phyloP scores from a whole-genome alignment of 2,888 invertebrate genomes.

The Stramonita haemastoma region DNA sequence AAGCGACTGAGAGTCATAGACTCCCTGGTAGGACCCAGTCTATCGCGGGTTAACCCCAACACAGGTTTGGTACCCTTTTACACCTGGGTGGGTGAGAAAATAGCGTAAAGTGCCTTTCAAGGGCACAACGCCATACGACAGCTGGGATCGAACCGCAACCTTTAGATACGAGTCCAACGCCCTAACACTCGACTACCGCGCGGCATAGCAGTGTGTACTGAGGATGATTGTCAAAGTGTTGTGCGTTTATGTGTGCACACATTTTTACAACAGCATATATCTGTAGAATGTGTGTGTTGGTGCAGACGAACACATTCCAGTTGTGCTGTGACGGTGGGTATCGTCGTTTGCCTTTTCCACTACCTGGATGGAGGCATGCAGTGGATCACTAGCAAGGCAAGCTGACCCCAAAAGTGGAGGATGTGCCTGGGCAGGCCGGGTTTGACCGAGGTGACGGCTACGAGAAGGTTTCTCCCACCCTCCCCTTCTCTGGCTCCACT shows the following conservation, averaged over 20 bases:
- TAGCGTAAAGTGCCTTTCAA: too few relatives aligned
- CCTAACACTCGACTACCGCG: too few relatives aligned
- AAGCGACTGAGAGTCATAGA: too few relatives aligned
- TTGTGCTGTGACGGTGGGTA: slow-evolving; percentile 86
- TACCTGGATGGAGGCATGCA: slow-evolving; percentile 93
- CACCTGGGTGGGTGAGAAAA: too few relatives aligned
- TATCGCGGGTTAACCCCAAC: too few relatives aligned
- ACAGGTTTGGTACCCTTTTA: too few relatives aligned
- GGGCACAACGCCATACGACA: too few relatives aligned
- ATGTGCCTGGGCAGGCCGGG: slow-evolving; percentile 95
- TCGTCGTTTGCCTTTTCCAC: slow-evolving; percentile 91
- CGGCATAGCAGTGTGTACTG: too few relatives aligned
- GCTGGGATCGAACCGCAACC: too few relatives aligned
- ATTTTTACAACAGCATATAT: too few relatives aligned
- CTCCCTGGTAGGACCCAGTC: too few relatives aligned
- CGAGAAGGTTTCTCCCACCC: slow-evolving; percentile 78
- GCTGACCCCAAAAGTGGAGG: slow-evolving; percentile 85
- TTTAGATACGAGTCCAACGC: too few relatives aligned
- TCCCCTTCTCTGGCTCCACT: slow-evolving; percentile 94
- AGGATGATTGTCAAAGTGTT: not conserved
- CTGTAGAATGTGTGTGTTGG: slow-evolving; percentile 10
- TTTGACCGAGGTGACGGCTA: slow-evolving; percentile 89
- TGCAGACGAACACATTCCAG: slow-evolving; percentile 91
- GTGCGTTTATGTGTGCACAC: not conserved
- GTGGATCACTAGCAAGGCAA: slow-evolving; percentile 90